A percentile compares a stretch with the other conserved stretches of the same genome.
Evolutionary conservation across 2,113 vertebrate genomes (phyloP).

Genomic region (Blennius ocellaris): DNA sequence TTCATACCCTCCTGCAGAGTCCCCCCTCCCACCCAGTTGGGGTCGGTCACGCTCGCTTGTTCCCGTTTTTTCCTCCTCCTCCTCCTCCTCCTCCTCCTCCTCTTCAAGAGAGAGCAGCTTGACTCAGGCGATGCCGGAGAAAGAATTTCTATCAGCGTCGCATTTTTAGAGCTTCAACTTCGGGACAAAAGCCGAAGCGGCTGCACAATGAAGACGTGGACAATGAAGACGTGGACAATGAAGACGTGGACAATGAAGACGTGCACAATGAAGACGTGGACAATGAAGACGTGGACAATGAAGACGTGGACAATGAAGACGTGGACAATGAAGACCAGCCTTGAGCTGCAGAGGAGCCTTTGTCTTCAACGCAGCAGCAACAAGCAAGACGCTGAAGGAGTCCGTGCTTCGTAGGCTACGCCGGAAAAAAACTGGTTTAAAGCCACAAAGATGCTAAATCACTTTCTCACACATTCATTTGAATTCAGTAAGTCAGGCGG

Average conservation of each 20-base stretch:
- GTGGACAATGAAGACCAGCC: constrained; percentile 19
- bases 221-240: constrained; percentile 15
- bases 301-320: constrained; percentile 2
- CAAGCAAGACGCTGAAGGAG: background rate
- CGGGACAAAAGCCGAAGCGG: constrained; percentile 10
- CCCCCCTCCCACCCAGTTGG: constrained; percentile 39
- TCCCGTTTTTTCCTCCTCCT: constrained; percentile 12
- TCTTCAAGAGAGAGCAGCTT: background rate
- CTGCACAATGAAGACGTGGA: constrained; percentile 25
- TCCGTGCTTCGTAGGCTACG: background rate
- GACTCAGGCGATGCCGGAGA: background rate
- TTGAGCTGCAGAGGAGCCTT: constrained; percentile 3
- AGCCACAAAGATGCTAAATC: too few species aligned
- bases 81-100: background rate
- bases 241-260: constrained; percentile 16
- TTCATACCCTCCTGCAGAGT: constrained; percentile 25
- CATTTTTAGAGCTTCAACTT: constrained; percentile 22
- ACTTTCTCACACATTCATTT: too few species aligned
- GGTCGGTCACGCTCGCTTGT: constrained; percentile 31
- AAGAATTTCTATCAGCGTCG: constrained; percentile 30
- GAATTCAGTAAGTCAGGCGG: too few species aligned
- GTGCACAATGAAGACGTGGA: constrained; percentile 17
- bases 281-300: too few species aligned
- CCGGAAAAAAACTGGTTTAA: too few species aligned
- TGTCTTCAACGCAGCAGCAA: constrained; percentile 3